Percentiles rank a stretch among this genome's conserved stretches.
These are phyloP conservation scores for Clivina fossor DNA, from an alignment of 2,888 invertebrate species.

Conservation along the genomic window DNA sequence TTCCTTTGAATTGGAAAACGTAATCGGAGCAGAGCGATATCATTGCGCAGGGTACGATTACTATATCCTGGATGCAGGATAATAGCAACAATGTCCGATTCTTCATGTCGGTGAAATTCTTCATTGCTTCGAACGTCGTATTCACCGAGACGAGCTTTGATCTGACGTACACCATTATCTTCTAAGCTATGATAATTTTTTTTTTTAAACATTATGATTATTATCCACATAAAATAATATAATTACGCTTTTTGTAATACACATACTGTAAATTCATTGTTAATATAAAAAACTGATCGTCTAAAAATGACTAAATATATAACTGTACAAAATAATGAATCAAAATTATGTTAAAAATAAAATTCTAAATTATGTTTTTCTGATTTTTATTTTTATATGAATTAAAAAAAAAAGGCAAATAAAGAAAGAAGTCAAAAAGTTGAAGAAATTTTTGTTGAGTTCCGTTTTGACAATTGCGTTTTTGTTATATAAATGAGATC, in stretches of 20 bases:
- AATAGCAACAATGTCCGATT: conserved; percentile 13
- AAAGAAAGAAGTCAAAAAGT: not conserved
- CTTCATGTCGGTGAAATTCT: conserved; percentile 30
- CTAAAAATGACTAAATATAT: too few species aligned
- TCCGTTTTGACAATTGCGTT: not conserved
- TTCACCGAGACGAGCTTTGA: conserved; percentile 27
- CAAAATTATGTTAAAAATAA: too few species aligned
- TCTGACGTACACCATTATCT: conserved; percentile 10
- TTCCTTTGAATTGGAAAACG: conserved; percentile 22
- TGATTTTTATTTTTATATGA: conserved; percentile 2
- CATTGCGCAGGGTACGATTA: conserved; percentile 9
- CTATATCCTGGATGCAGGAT: conserved; percentile 16
- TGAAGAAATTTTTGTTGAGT: conserved; percentile 1
- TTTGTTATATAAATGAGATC: not conserved
- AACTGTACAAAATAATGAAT: too few species aligned
- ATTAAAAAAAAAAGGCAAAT: not conserved
- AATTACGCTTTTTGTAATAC: not conserved
- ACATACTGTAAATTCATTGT: not conserved
- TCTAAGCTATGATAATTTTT: not conserved
- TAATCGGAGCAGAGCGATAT: conserved; percentile 16
- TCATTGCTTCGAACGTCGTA: conserved; percentile 21
- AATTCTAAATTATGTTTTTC: not conserved
- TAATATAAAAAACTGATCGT: too few species aligned
- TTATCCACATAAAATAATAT: not conserved
- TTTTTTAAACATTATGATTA: not conserved